Evolutionary conservation across 1,140 invertebrate genomes (phyloP).

Genomic region (Drosophila gunungcola): DNA sequence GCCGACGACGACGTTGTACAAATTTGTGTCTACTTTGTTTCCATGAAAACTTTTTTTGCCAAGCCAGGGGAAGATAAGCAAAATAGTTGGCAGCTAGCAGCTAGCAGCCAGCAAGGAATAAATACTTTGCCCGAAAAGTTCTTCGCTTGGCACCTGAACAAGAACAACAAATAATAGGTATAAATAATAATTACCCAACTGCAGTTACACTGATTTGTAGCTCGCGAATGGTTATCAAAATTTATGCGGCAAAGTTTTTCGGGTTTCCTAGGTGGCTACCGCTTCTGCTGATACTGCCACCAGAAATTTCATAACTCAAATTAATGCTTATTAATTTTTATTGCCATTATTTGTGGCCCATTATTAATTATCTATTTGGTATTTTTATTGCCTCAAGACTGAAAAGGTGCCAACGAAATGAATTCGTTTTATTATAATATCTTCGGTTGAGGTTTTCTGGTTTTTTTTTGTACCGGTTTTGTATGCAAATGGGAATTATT

Average conservation of each 20-base stretch:
- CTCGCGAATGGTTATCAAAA: conserved; percentile 55
- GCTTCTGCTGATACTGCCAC: conserved; percentile 8
- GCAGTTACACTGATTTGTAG: conserved; percentile 58
- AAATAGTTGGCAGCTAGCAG: conserved; percentile 43
- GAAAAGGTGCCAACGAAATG: conserved; percentile 54
- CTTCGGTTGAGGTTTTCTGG: conserved; percentile 24
- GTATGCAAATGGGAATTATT: conserved; percentile 46
- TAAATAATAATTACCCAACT: conserved; percentile 60
- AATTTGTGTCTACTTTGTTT: conserved; percentile 53
- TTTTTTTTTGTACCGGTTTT: conserved; percentile 28
- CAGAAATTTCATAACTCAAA: conserved; percentile 55
- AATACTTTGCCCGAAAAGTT: conserved; percentile 36
- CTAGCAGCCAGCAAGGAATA: conserved; percentile 9
- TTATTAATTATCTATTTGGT: conserved; percentile 63
- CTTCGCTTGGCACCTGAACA: conserved; percentile 35
- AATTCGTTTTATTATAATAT: conserved; percentile 47
- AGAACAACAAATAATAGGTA: conserved; percentile 29
- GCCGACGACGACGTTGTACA: conserved; percentile 48
- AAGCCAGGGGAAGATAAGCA: conserved; percentile 40
- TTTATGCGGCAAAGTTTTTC: conserved; percentile 55
- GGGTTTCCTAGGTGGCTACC: conserved; percentile 35
- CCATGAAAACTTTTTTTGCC: conserved; percentile 43
- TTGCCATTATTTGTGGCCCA: conserved; percentile 54
- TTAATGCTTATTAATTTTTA: conserved; percentile 64
- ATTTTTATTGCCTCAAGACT: conserved; percentile 45